Evolutionary conservation across 2,797 vertebrate genomes (phyloP).

Genomic region (Chloroceryle amazona): DNA sequence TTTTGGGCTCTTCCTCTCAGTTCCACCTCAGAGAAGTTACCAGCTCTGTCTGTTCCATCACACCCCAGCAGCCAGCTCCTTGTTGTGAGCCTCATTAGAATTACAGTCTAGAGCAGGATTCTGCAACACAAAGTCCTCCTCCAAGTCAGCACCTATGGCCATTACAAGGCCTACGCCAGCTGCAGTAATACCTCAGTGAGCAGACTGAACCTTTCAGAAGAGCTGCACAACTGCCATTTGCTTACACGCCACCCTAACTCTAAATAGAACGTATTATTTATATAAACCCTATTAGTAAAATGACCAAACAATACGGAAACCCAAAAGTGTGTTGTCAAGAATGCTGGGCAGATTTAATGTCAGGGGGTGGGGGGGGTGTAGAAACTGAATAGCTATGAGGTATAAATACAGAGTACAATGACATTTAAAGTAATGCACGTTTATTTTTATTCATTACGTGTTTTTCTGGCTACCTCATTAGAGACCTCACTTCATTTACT

Average conservation of each 20-base stretch:
- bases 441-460: slow-evolving; percentile 43
- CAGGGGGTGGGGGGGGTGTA: background rate
- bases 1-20: background rate
- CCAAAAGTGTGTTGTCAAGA: slow-evolving; percentile 32
- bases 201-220: slow-evolving; percentile 48
- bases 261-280: slow-evolving; percentile 65
- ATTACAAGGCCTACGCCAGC: slow-evolving; percentile 67
- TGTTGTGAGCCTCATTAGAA: background rate
- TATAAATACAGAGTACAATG: background rate
- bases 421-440: slow-evolving; percentile 1
- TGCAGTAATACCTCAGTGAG: slow-evolving; percentile 71
- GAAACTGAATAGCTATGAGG: background rate
- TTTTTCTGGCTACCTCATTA: slow-evolving; percentile 46
- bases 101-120: slow-evolving; percentile 24
- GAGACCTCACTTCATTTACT: slow-evolving; percentile 55
- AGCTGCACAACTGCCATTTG: slow-evolving; percentile 64
- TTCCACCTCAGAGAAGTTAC: background rate
- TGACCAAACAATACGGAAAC: slow-evolving; percentile 23
- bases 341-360: background rate
- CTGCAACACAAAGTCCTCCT: slow-evolving; percentile 33
- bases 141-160: slow-evolving; percentile 59
- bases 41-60: background rate
- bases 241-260: slow-evolving; percentile 55
- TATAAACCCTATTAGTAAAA: slow-evolving; percentile 66
- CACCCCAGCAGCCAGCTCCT: background rate